A percentile compares a stretch with the other conserved stretches of the same genome.
Conservation (phyloP, 1,140 invertebrate species). For the Heliconius nattereri region DNA sequence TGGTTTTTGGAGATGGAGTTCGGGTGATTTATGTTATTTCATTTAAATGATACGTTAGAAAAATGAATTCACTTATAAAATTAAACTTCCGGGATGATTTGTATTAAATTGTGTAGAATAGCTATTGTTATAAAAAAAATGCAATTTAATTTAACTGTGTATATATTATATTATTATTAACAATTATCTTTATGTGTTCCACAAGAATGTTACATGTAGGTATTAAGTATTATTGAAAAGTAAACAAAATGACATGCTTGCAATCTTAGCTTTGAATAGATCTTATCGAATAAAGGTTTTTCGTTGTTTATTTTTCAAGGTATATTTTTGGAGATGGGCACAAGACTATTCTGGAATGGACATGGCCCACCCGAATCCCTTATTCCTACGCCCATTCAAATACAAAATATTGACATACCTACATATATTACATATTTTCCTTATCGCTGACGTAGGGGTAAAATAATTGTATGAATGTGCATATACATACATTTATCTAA, state of each 20-base stretch:
- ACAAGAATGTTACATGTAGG: not conserved
- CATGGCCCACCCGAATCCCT: too few relatives aligned
- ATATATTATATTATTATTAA: not conserved
- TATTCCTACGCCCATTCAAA: too few relatives aligned
- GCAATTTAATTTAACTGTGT: not conserved
- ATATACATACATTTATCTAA: not conserved
- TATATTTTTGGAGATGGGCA: too few relatives aligned
- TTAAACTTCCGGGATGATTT: not conserved
- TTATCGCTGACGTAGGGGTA: not conserved
- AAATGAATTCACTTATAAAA: not conserved
- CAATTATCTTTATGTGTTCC: not conserved
- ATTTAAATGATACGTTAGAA: not conserved
- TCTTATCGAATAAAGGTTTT: too few relatives aligned
- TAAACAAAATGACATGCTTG: not conserved
- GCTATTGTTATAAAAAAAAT: not conserved
- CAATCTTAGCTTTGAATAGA: too few relatives aligned
- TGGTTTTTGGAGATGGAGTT: conserved; percentile 35
- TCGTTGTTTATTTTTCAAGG: too few relatives aligned
- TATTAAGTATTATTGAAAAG: not conserved
- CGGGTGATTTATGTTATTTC: not conserved
- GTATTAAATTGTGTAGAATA: not conserved
- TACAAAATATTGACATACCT: not conserved
- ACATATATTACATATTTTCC: not conserved
- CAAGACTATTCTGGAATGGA: too few relatives aligned
- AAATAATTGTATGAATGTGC: not conserved